Evolutionary conservation across 2,113 vertebrate species (phyloP).

Genomic region (Cryptotis parvus): DNA sequence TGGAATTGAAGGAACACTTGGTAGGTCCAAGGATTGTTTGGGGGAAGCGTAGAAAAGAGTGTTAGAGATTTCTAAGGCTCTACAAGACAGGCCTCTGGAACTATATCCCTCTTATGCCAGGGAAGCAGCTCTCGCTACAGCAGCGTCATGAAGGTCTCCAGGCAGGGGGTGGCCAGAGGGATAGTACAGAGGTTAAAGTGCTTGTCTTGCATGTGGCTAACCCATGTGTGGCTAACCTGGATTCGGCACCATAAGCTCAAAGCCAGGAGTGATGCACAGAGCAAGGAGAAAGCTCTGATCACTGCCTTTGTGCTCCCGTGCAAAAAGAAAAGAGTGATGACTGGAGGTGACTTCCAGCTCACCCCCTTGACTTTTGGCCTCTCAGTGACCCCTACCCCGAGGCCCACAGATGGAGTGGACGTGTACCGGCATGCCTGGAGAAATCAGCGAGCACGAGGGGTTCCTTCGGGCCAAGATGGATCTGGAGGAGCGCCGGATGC

Average conservation of each 20-base stretch:
- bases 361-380: background rate
- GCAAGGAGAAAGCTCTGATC: too few relatives aligned
- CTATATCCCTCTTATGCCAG: background rate
- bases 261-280: too few relatives aligned
- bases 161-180: too few relatives aligned
- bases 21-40: conserved; percentile 2
- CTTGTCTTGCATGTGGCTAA: too few relatives aligned
- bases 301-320: too few relatives aligned
- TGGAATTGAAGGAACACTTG: background rate
- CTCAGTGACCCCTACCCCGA: conserved; percentile 86
- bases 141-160: background rate
- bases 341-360: background rate
- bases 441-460: conserved; percentile 93
- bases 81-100: background rate
- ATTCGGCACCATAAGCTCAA: too few relatives aligned
- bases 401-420: conserved; percentile 94
- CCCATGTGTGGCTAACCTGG: too few relatives aligned
- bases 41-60: background rate
- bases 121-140: background rate
- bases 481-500: conserved; percentile 94
- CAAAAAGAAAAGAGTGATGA: too few relatives aligned
- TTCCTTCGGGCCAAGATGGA: conserved; percentile 95
- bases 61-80: background rate
- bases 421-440: conserved; percentile 94
- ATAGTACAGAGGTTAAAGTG: too few relatives aligned